These are phyloP conservation scores for Amblyopsis rosae DNA, from an alignment of 2,113 vertebrate species.

Conservation along the genomic window DNA sequence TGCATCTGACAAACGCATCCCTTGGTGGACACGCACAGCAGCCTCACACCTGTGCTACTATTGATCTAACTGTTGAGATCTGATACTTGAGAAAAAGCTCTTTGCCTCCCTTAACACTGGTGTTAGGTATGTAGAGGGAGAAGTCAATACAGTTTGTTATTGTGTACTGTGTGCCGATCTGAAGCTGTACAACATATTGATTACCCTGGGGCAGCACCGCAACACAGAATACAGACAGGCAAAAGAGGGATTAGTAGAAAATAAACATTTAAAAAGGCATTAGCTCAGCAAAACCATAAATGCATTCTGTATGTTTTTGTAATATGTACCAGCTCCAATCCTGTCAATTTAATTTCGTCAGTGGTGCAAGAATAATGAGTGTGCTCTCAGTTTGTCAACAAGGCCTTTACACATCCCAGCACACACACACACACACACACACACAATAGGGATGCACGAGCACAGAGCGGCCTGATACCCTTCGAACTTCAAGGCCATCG, in stretches of 20 bases:
- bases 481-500: slow-evolving; percentile 37
- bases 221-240: not conserved
- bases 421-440: not conserved
- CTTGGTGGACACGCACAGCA: not conserved
- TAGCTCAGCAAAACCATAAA: no score
- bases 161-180: not conserved
- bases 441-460: not conserved
- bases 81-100: slow-evolving; percentile 10
- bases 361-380: no score
- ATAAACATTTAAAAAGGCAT: not conserved
- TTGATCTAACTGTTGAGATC: slow-evolving; percentile 1
- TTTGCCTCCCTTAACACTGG: not conserved
- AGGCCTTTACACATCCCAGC: not conserved
- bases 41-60: not conserved
- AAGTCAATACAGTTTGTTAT: slow-evolving; percentile 9
- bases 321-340: not conserved
- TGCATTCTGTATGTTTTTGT: not conserved
- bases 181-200: slow-evolving; percentile 2
- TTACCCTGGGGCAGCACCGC: not conserved
- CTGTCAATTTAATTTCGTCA: no score
- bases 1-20: not conserved
- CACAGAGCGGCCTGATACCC: slow-evolving; percentile 4
- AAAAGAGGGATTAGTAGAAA: not conserved
- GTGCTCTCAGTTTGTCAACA: no score
- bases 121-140: not conserved